Evolutionary conservation across 1,140 invertebrate genomes (phyloP).

Genomic region (Hestina assimilis): DNA sequence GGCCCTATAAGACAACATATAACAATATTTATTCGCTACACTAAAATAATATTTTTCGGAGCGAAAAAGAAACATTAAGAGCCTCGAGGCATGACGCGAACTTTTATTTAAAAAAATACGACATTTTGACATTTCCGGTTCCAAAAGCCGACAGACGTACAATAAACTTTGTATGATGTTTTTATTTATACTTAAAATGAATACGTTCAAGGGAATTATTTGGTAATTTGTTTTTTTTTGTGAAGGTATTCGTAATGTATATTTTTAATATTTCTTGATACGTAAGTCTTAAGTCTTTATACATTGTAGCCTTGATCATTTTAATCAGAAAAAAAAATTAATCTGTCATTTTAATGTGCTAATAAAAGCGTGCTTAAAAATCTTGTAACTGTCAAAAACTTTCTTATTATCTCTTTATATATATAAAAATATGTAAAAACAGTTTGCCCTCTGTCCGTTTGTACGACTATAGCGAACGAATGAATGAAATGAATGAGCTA

Average conservation of each 20-base stretch:
- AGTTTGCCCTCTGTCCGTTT: too few relatives aligned
- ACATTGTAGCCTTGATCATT: too few relatives aligned
- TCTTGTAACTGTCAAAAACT: too few relatives aligned
- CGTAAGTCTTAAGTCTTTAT: too few relatives aligned
- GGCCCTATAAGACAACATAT: too few relatives aligned
- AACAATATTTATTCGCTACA: neutral
- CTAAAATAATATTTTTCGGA: neutral
- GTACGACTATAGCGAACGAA: too few relatives aligned
- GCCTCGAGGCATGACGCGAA: conserved; percentile 42
- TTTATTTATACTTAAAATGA: conserved; percentile 10
- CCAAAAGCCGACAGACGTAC: conserved; percentile 36
- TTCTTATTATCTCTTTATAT: too few relatives aligned
- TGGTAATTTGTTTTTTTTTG: neutral
- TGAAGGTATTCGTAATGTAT: neutral
- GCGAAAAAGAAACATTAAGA: conserved; percentile 11
- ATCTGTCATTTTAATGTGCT: too few relatives aligned
- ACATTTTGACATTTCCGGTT: conserved; percentile 63
- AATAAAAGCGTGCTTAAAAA: too few relatives aligned
- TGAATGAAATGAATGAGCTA: too few relatives aligned
- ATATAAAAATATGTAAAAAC: too few relatives aligned
- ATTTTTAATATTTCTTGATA: neutral
- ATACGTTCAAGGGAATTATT: conserved; percentile 4
- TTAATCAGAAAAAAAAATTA: too few relatives aligned
- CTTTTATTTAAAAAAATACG: conserved; percentile 47
- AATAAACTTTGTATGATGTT: conserved; percentile 4